Evolutionary conservation across 2,113 vertebrate genomes (phyloP).

Genomic region (Circaetus gallicus): DNA sequence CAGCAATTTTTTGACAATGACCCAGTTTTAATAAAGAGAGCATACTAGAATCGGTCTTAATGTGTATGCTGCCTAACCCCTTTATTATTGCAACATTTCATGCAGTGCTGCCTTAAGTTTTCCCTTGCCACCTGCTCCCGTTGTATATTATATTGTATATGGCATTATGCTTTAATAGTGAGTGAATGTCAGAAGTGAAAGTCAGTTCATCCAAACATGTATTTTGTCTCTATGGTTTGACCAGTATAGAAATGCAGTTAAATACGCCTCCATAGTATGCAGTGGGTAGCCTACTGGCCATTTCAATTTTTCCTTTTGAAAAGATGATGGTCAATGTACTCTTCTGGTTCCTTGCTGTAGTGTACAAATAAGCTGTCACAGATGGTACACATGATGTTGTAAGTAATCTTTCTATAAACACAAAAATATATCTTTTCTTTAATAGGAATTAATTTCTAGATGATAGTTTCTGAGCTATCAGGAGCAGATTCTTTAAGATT

Average conservation of each 20-base stretch:
- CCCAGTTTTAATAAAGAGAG: conserved; percentile 38
- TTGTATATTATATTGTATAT: background rate
- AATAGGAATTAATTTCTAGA: background rate
- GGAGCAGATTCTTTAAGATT: background rate
- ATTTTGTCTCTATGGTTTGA: background rate
- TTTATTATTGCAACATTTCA: background rate
- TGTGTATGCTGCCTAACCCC: background rate
- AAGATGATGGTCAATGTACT: background rate
- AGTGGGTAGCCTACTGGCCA: background rate
- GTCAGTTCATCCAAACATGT: background rate
- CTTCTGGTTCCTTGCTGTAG: background rate
- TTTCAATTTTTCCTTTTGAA: background rate
- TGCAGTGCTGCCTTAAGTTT: background rate
- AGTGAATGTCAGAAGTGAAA: background rate
- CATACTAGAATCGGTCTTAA: background rate
- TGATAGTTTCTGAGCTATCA: conserved; percentile 3
- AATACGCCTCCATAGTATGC: background rate
- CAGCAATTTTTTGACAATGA: conserved; percentile 30
- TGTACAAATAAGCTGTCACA: conserved; percentile 10
- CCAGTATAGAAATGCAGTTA: background rate
- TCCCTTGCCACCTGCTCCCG: background rate
- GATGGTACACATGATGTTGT: background rate
- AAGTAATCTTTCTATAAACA: conserved; percentile 16
- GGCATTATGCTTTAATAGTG: background rate
- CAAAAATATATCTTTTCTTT: background rate